These are phyloP conservation scores for Gorsachius goisagi DNA, from an alignment of 2,113 vertebrate species.

Conservation along the genomic window DNA sequence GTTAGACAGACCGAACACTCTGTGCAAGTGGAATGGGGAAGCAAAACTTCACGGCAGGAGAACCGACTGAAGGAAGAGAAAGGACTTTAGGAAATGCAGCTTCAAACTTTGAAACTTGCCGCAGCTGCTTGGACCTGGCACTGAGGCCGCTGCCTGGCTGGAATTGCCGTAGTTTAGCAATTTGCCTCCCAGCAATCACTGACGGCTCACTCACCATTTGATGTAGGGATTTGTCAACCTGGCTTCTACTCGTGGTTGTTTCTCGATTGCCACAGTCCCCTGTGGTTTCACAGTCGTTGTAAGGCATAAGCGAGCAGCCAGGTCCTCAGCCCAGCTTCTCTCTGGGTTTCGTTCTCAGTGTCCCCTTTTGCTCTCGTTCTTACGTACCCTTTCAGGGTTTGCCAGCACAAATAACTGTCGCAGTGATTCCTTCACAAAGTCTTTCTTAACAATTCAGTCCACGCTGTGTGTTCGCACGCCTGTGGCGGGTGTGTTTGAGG, in stretches of 20 bases:
- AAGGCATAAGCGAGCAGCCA: not conserved
- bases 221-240: not conserved
- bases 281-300: not conserved
- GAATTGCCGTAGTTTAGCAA: not conserved
- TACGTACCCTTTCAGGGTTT: not conserved
- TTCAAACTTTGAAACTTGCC: not conserved
- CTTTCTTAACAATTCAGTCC: not conserved
- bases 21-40: not conserved
- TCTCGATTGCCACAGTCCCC: not conserved
- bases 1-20: not conserved
- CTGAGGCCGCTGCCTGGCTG: not conserved
- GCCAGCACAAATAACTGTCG: not conserved
- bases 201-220: not conserved
- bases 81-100: not conserved
- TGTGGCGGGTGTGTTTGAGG: not conserved
- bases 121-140: not conserved
- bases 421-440: not conserved
- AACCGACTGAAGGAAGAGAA: not conserved
- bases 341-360: not conserved
- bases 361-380: not conserved
- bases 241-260: not conserved
- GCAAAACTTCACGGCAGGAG: not conserved
- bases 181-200: not conserved
- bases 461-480: not conserved
- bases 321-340: not conserved